Conservation (phyloP, 1,140 invertebrate genomes). For the Dolichoris vasculosae region DNA sequence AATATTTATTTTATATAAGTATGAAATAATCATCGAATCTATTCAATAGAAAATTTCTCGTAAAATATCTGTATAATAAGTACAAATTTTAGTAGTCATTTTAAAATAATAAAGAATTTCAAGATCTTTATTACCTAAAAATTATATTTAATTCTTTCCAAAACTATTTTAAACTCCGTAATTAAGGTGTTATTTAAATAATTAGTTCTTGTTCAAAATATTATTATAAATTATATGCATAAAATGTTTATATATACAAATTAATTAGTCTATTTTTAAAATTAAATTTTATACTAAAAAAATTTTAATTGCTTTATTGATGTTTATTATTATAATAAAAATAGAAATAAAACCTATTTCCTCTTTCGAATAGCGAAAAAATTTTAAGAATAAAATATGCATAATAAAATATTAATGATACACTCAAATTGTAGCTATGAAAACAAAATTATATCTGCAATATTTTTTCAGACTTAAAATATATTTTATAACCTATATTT, state of each 20-base stretch:
- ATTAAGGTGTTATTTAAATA: not conserved
- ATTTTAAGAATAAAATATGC: conserved; percentile 10
- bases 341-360: conserved; percentile 16
- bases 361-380: not conserved
- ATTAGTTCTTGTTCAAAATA: too few relatives aligned
- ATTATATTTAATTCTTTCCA: conserved; percentile 38
- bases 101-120: conserved; percentile 22
- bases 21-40: not conserved
- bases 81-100: conserved; percentile 21
- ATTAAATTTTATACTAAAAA: too few relatives aligned
- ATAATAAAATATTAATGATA: not conserved
- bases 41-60: not conserved
- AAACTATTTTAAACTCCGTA: conserved; percentile 18
- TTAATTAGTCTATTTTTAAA: too few relatives aligned
- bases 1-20: not conserved
- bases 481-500: not conserved
- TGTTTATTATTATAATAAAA: not conserved
- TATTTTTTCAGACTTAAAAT: not conserved
- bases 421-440: not conserved
- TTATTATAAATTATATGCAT: too few relatives aligned
- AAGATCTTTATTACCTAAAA: conserved; percentile 15
- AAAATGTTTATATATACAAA: too few relatives aligned
- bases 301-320: too few relatives aligned
- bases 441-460: not conserved
- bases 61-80: conserved; percentile 20